Evolutionary conservation across 2,888 invertebrate genomes (phyloP), one percentile per base, ranked within the genome.

Genomic region (Anoplius nigerrimus): DNA sequence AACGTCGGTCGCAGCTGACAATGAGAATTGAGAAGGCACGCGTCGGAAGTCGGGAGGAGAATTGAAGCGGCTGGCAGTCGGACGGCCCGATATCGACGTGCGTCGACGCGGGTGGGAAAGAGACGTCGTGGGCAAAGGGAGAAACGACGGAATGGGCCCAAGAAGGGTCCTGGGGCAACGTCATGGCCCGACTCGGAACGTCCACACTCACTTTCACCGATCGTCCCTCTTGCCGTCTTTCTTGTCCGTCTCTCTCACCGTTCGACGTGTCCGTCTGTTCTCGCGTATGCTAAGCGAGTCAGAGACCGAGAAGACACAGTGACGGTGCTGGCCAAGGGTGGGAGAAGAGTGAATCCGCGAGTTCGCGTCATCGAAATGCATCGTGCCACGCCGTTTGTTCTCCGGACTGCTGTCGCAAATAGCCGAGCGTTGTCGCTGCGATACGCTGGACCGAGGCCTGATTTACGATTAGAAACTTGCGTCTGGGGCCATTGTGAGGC

Each of bases 181-280:
- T 56, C 42, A 42, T 20, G 46, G 58, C 22, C 51, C 18, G 11
- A 43, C 24, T 21, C 27, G 52, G 53, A 52, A 56, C 52, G 45
- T 62, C 34, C 54, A 45, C 27, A 53, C 58, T 72, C 64, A 72
- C 72, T 72, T 72, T 72, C 72, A 72, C 72, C 63, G 70, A 61
- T 71, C 68, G 43, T 57, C 6, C 24, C 24, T 6, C 3, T 6
- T 2, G 3, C 4, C 48, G 48, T 42, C 42, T 42, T 6, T 13
- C 8, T 13, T 42, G 42, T 42, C 42, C 48, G 18, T 13, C 15
- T 18, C 48, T n/a, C 6, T 8, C 11, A 13, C 16, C 16, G 48
- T 48, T 16, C 20, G 18, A 18, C 20, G 3, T 48, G 18, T 48
- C 18, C 45, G 48, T 16, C 42, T 42, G 42, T 48, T 16, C n/a